Evolutionary conservation across 2,113 vertebrate species (phyloP), one percentile per base, ranked within the genome.

Genomic region (Percina caprodes): DNA sequence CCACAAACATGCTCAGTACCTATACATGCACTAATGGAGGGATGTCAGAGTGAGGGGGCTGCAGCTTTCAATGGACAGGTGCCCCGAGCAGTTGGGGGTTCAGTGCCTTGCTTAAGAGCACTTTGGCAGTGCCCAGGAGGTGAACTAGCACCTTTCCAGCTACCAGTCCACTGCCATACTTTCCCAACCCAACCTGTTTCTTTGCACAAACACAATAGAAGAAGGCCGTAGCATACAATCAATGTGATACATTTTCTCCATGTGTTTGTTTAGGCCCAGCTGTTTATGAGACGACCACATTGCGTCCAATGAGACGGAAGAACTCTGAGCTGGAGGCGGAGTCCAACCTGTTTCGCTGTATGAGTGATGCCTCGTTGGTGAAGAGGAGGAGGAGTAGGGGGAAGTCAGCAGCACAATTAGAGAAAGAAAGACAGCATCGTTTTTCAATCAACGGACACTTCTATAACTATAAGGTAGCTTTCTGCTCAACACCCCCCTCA

Each of bases 361-460:
- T 93, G 95, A 96, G 97, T 1, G 92, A 94, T 0, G 95, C 95
- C 0, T 82, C 94, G 0, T 77, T 96, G 33, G 94, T 96, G 51
- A 95, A 95, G 51, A 97, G 88, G 91, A 95, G 95, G 91, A 94
- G 93, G 82, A 86, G 77, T 2, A 87, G 80, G 56, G 71, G 82
- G 4, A 95, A 93, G 86, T 88, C 83, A 0, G 82, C 81, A 1
- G 92, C 90, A 26, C 86, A 96, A 83, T 87, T 88, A 63, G 77
- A 95, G 80, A 88, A 80, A 30, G 92, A 94, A 63, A 92, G 88
- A 42, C 94, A 94, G 2, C 96, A 96, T 66, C 94, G 97, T 61
- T 97, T 97, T 73, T 99, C 97, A 0, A 99, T 99, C 79, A 99
- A 99, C 0, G 97, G 98, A 21, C 98, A 99, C 80, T 97, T 97